Conservation (phyloP, 2,888 invertebrate genomes). For the Dicyrtomina minuta region DNA sequence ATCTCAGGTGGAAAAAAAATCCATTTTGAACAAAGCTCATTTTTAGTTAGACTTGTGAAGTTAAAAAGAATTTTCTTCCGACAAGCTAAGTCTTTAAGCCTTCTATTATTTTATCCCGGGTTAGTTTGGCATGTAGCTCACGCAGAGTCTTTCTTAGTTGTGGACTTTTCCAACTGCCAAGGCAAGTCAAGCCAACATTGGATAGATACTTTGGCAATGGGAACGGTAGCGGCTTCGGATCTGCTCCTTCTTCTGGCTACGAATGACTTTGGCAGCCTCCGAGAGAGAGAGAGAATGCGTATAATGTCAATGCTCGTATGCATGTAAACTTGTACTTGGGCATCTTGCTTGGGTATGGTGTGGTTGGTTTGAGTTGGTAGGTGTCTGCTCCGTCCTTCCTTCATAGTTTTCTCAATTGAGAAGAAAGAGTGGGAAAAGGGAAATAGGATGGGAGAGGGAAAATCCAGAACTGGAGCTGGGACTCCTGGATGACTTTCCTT, state of each 20-base stretch:
- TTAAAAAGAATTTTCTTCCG: slow-evolving; percentile 7
- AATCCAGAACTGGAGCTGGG: too few relatives aligned
- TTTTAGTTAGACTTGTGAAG: background rate
- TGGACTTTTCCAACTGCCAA: background rate
- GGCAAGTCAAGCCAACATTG: background rate
- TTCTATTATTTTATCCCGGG: slow-evolving; percentile 16
- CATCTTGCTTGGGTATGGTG: too few relatives aligned
- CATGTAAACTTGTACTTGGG: too few relatives aligned
- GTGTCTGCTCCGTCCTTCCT: too few relatives aligned
- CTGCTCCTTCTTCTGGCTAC: too few relatives aligned
- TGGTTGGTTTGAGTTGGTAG: too few relatives aligned
- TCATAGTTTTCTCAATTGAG: too few relatives aligned
- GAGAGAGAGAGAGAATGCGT: too few relatives aligned
- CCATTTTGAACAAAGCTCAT: background rate
- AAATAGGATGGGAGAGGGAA: too few relatives aligned
- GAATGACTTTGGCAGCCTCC: background rate
- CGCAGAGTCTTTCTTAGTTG: background rate
- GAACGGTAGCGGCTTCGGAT: too few relatives aligned
- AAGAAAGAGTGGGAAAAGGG: too few relatives aligned
- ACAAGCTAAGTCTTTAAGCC: slow-evolving; percentile 14
- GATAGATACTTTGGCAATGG: background rate
- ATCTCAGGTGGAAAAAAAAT: slow-evolving; percentile 1
- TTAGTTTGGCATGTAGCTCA: background rate
- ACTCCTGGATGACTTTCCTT: background rate
- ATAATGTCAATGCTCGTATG: too few relatives aligned